Evolutionary conservation across 2,797 vertebrate genomes (phyloP).

Genomic region (Siniperca scherzeri): DNA sequence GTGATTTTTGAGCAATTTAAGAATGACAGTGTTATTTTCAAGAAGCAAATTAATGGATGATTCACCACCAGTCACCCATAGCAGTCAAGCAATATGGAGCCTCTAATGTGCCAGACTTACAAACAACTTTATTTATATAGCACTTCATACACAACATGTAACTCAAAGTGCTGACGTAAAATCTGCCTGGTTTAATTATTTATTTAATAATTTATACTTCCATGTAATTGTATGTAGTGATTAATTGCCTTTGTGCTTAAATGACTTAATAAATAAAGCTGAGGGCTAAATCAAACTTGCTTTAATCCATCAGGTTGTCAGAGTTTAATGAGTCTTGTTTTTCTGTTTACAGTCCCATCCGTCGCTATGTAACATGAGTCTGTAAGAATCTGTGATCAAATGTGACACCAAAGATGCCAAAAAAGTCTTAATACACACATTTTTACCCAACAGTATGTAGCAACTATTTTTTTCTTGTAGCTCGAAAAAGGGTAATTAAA

Average conservation of each 20-base stretch:
- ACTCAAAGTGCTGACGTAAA: not conserved
- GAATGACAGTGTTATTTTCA: not conserved
- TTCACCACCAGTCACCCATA: slow-evolving; percentile 3
- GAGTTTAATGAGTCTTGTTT: not conserved
- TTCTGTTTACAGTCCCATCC: not conserved
- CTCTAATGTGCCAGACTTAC: slow-evolving; percentile 11
- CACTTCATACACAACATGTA: not conserved
- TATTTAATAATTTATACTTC: not conserved
- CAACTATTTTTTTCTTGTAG: not conserved
- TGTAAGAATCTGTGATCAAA: slow-evolving; percentile 12
- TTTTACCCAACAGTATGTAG: not conserved
- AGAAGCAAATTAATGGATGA: slow-evolving; percentile 1
- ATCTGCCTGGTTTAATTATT: not conserved
- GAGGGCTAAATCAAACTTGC: not conserved
- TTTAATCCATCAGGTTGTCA: not conserved
- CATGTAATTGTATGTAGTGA: not conserved
- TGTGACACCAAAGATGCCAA: not conserved
- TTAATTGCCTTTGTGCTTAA: not conserved
- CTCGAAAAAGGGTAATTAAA: slow-evolving; percentile 21
- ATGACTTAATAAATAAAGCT: slow-evolving; percentile 1
- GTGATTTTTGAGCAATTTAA: not conserved
- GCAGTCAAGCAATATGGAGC: slow-evolving; percentile 11
- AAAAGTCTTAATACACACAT: not conserved
- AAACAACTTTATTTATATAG: not conserved
- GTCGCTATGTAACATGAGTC: not conserved